phyloP scores from a whole-genome alignment of 2,888 invertebrate species.

The Lissocephala sabroskyi region DNA sequence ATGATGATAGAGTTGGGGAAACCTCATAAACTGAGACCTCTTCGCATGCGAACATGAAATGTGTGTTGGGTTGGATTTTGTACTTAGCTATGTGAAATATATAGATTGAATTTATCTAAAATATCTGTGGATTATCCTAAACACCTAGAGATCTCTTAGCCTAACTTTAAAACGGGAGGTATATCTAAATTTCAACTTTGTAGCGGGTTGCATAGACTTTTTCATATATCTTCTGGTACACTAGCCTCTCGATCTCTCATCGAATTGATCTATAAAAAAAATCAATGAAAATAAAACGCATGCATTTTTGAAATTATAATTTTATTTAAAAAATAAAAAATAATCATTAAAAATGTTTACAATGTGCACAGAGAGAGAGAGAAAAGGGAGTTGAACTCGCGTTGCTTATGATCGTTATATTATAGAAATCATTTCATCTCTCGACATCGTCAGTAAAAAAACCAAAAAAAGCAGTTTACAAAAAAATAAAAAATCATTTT shows the following conservation, averaged over 20 bases:
- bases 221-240: slow-evolving; percentile 19
- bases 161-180: slow-evolving; percentile 44
- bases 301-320: slow-evolving; percentile 62
- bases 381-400: slow-evolving; percentile 58
- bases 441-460: background rate
- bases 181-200: slow-evolving; percentile 63
- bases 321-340: slow-evolving; percentile 65
- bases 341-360: slow-evolving; percentile 63
- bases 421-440: background rate
- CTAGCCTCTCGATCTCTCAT: slow-evolving; percentile 5
- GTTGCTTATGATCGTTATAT: slow-evolving; percentile 16
- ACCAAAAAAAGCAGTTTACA: background rate
- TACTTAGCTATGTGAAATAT: slow-evolving; percentile 43
- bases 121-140: slow-evolving; percentile 26
- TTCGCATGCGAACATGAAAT: slow-evolving; percentile 19
- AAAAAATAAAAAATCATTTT: background rate
- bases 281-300: slow-evolving; percentile 52
- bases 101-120: slow-evolving; percentile 53
- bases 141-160: background rate
- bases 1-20: slow-evolving; percentile 39
- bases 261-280: background rate
- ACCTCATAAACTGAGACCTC: slow-evolving; percentile 65
- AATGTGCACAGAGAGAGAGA: slow-evolving; percentile 60
- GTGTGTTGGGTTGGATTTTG: slow-evolving; percentile 25
- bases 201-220: slow-evolving; percentile 61